Base-by-base conservation (phyloP, 2,888 invertebrate species). In the Coecobrya sp. region DNA sequence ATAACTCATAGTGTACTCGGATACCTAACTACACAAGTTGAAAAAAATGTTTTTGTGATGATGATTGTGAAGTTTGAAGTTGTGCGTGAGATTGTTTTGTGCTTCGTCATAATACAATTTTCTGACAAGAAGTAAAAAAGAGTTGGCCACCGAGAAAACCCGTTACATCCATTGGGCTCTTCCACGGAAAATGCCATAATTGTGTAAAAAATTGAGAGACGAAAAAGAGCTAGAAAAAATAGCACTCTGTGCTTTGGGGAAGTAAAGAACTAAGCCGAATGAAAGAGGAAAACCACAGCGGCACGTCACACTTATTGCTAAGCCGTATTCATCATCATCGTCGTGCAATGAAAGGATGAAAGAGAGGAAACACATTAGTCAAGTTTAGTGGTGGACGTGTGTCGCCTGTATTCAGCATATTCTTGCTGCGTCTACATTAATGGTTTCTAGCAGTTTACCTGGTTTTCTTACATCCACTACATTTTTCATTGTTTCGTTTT, bases 131-230 rank as follows among this genome's bases (percentile, higher is more conserved):
- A 76, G 49, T 25, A 19, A 10, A 49, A 76, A 76, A 49, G 45
- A 45, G 10, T 76, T 76, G 22, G 13, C 25, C 13, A 62, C 84
- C 52, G 49, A 76, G 16, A 62, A 65, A 73, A 70, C 19, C 86
- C 79, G 87, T 87, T 87, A 87, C 25, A 73, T 62, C 59, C 70
- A 86, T 45, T 86, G 86, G 86, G 86, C 76, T 73, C 73, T 86
- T 86, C 87, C 65, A 79, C 59, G 30, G 87, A 62, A 86, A 86
- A 86, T 52, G 36, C 19, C 36, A 59, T 86, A 86, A 86, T 86
- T 86, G 52, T 36, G 49, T 3, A 42, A 62, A 68, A 36, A n/a
- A 25, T 65, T 84, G 27, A 65, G 36, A 36, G 59, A 42, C 42
- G 27, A 73, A 19, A 13, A 30, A 70, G 30, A 55, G 30, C 27